A percentile compares a stretch with the other conserved stretches of the same genome.
Evolutionary conservation across 2,888 invertebrate species (phyloP).

Genomic region (Drosophila eohydei): DNA sequence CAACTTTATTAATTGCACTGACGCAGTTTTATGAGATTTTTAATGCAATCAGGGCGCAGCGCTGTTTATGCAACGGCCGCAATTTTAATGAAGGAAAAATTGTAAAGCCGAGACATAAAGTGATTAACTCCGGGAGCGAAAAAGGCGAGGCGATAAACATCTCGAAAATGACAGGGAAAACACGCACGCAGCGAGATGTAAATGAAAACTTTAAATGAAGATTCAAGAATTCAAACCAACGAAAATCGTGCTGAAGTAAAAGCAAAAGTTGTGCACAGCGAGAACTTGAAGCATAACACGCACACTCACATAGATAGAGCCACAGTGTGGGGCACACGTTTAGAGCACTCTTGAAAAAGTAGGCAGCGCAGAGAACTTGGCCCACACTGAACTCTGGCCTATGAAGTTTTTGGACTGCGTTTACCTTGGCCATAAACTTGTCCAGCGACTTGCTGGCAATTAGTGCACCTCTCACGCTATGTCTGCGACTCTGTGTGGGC

Average conservation of each 20-base stretch:
- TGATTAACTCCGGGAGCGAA: conserved; percentile 49
- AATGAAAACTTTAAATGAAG: conserved; percentile 50
- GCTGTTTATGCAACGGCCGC: conserved; percentile 38
- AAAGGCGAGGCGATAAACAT: conserved; percentile 25
- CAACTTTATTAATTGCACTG: conserved; percentile 71
- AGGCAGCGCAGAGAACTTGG: conserved; percentile 75
- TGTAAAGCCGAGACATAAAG: conserved; percentile 46
- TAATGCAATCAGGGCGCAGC: conserved; percentile 61
- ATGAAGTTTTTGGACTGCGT: conserved; percentile 58
- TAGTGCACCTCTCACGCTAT: conserved; percentile 66
- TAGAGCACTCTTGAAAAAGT: conserved; percentile 47
- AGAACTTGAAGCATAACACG: conserved; percentile 31
- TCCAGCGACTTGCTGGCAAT: conserved; percentile 73
- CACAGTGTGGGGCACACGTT: conserved; percentile 11
- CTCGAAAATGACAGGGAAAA: conserved; percentile 25
- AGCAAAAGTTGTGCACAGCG: conserved; percentile 58
- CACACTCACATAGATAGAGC: conserved; percentile 15
- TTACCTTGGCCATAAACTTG: conserved; percentile 81
- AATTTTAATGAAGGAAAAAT: conserved; percentile 48
- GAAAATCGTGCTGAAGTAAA: conserved; percentile 67
- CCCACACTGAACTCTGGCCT: conserved; percentile 72
- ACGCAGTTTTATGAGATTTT: conserved; percentile 70
- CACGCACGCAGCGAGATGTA: background rate
- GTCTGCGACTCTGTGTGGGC: conserved; percentile 43
- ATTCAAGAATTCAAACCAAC: conserved; percentile 52